Percentiles rank a stretch among this genome's conserved stretches.
These are phyloP conservation scores for Alaudala cheleensis DNA, from an alignment of 2,113 vertebrate species.

Conservation along the genomic window DNA sequence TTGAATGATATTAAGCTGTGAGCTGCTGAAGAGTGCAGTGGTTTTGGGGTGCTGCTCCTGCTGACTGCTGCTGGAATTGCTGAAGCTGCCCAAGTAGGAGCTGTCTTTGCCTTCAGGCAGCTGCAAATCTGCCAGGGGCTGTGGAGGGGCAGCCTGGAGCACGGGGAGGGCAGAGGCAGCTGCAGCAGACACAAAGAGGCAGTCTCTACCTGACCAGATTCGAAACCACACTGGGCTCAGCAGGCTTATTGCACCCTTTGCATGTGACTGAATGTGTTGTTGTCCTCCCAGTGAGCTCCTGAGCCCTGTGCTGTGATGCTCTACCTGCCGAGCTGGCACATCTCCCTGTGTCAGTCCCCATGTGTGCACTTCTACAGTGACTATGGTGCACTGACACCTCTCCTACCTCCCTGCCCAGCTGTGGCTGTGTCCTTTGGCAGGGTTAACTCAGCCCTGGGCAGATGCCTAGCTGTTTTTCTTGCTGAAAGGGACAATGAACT, in stretches of 20 bases:
- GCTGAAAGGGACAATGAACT: neutral
- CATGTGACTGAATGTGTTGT: neutral
- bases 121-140: accelerated
- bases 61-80: neutral
- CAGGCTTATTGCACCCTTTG: neutral
- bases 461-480: neutral
- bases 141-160: neutral
- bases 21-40: neutral
- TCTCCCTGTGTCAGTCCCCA: neutral
- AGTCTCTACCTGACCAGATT: neutral
- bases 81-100: neutral
- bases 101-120: neutral
- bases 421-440: neutral
- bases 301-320: neutral
- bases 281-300: neutral
- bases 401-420: neutral
- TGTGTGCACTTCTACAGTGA: accelerated
- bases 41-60: neutral
- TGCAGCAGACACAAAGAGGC: accelerated
- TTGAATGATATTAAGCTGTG: accelerated
- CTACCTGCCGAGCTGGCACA: neutral
- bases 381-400: neutral
- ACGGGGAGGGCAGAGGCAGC: accelerated
- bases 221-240: neutral
- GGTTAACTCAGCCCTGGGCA: neutral